Evolutionary conservation across 1,140 invertebrate genomes (phyloP), one percentile per base, ranked within the genome.

Genomic region (Atta colombica): DNA sequence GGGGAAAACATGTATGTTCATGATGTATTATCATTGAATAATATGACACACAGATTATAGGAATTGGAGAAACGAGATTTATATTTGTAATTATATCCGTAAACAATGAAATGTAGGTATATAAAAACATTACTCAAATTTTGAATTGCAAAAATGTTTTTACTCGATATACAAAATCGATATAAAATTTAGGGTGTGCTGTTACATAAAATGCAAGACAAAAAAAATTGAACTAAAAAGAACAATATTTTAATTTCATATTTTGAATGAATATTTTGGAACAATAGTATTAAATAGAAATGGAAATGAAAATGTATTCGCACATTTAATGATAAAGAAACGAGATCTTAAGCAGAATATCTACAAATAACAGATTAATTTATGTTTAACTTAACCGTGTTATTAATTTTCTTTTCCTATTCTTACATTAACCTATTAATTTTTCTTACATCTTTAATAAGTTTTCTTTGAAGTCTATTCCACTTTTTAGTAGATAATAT

Each of bases 141-240:
- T 35, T n/a, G 8, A 6, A 31, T 31, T 31, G 28, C 21, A 39
- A 55, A 35, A 55, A 35, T 53, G 25, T 28, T 74, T 69, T 6
- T 49, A 14, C 16, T 53, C 3, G 3, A 53, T 31, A 72, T 31
- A 55, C 1, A 12, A 72, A 25, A 25, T 25, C 25, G 25, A 72
- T 53, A 71, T 72, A 55, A 53, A 72, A 74, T 35, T 74, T 18
- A n/a, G 66, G 6, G n/a, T 28, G 3, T n/a, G 16, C 8, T 71
- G 21, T 71, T 7, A 39, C 21, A 5, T n/a, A 66, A 39, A 7
- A 3, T 16, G 18, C 8, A 39, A 39, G 21, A 45, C 4, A 68
- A 68, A 0, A 21, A 14, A 14, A 21, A n/a, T 3, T 35, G 3
- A 66, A 18, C 3, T 18, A 10, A 65, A 10, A 65, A 63, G 16